phyloP scores from a whole-genome alignment of 2,797 vertebrate genomes.

The Pseudomugil gertrudae region DNA sequence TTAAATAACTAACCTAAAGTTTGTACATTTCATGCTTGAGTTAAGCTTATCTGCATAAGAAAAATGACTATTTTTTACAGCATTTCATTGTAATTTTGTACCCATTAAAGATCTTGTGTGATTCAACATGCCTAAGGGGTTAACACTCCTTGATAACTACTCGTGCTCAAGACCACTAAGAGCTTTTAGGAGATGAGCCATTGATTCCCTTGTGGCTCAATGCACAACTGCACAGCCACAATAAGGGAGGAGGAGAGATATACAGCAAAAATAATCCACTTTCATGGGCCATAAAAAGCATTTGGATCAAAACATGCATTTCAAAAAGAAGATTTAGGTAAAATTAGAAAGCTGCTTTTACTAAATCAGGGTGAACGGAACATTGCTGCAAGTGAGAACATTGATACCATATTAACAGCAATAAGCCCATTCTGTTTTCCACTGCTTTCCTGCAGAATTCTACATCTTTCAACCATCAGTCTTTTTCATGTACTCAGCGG shows the following conservation, averaged over 20 bases:
- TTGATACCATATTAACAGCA: too few species aligned
- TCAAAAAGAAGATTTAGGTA: slow-evolving; percentile 36
- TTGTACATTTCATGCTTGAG: not conserved
- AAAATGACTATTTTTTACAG: not conserved
- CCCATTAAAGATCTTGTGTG: slow-evolving; percentile 3
- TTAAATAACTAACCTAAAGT: not conserved
- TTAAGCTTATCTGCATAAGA: not conserved
- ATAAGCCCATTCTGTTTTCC: slow-evolving; percentile 4
- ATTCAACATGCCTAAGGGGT: slow-evolving; percentile 21
- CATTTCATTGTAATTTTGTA: not conserved
- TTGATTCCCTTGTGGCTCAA: slow-evolving; percentile 64
- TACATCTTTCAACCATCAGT: slow-evolving; percentile 14
- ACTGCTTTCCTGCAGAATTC: slow-evolving; percentile 4
- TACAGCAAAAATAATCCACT: slow-evolving; percentile 66
- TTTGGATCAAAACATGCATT: slow-evolving; percentile 42
- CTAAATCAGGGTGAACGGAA: slow-evolving; percentile 18
- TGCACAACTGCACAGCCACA: slow-evolving; percentile 57
- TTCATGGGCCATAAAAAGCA: slow-evolving; percentile 56
- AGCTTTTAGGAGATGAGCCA: slow-evolving; percentile 67
- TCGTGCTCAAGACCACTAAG: slow-evolving; percentile 41
- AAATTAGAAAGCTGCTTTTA: slow-evolving; percentile 34
- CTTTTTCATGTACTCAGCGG: slow-evolving; percentile 13
- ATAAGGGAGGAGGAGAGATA: slow-evolving; percentile 44
- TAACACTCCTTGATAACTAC: slow-evolving; percentile 43
- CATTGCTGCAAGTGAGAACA: not conserved